Evolutionary conservation across 2,113 vertebrate genomes (phyloP).

Genomic region (Phalacrocorax brasilianus): DNA sequence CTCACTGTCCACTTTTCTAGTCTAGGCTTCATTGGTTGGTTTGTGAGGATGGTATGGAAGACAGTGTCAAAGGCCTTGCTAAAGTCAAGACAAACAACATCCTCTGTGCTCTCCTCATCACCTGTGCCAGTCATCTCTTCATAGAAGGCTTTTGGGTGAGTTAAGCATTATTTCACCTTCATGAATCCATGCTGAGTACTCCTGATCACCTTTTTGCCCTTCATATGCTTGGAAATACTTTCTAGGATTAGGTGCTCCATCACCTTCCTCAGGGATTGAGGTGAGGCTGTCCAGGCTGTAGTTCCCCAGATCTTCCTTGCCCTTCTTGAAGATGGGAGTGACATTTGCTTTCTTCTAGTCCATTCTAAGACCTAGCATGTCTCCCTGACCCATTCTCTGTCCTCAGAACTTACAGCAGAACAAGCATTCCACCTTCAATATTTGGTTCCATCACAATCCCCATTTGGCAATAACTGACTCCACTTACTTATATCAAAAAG

Average conservation of each 20-base stretch:
- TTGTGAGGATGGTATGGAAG: too few species aligned
- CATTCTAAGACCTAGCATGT: not conserved
- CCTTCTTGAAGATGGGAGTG: not conserved
- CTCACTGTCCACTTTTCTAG: too few species aligned
- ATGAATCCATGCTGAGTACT: too few species aligned
- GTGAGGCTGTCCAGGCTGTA: not conserved
- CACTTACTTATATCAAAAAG: not conserved
- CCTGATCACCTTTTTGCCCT: not conserved
- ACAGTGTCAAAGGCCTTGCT: too few species aligned
- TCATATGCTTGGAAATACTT: too few species aligned
- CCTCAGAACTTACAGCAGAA: not conserved
- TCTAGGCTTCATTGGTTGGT: too few species aligned
- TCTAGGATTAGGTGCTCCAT: not conserved
- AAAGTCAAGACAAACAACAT: too few species aligned
- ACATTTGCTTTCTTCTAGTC: not conserved
- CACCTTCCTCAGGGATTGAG: not conserved
- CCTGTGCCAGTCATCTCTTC: too few species aligned
- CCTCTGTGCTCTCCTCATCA: too few species aligned
- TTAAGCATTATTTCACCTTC: too few species aligned
- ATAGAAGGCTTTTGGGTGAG: too few species aligned
- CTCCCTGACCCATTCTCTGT: not conserved
- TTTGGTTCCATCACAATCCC: not conserved
- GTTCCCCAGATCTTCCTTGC: not conserved
- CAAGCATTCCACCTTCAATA: not conserved
- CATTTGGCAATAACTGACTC: not conserved